phyloP scores from a whole-genome alignment of 2,797 vertebrate species.

The Mycteria americana region DNA sequence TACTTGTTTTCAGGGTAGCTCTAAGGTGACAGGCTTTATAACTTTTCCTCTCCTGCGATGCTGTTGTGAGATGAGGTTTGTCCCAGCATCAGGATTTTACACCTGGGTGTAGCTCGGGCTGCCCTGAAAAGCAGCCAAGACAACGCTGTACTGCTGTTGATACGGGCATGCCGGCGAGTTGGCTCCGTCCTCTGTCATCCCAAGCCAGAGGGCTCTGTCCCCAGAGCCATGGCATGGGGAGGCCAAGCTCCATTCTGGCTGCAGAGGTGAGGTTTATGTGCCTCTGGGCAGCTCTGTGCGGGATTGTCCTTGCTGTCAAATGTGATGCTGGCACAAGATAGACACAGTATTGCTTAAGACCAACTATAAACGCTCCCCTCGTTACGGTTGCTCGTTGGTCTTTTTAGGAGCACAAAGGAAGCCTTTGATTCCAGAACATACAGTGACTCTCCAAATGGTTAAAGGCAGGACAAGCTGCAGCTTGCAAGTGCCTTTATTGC shows the following conservation, averaged over 20 bases:
- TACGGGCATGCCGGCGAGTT: accelerated
- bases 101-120: not conserved
- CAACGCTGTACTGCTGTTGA: accelerated
- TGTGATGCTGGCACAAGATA: not conserved
- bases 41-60: not conserved
- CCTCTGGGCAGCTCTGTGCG: not conserved
- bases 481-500: conserved; percentile 25
- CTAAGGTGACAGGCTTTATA: not conserved
- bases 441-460: conserved; percentile 20
- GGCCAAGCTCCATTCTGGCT: not conserved
- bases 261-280: not conserved
- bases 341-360: not conserved
- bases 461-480: not conserved
- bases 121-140: not conserved
- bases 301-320: not conserved
- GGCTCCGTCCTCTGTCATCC: not conserved
- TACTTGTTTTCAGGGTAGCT: not conserved
- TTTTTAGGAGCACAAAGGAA: conserved; percentile 39
- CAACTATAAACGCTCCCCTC: not conserved
- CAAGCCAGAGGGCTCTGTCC: not conserved
- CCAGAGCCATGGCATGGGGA: not conserved
- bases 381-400: not conserved
- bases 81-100: not conserved
- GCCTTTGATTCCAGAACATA: conserved; percentile 33
- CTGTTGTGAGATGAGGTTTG: not conserved